A percentile compares a stretch with the other conserved stretches of the same genome.
These are phyloP conservation scores for Scaptomyza cyrtandrae DNA, from an alignment of 2,888 invertebrate species.

Conservation along the genomic window DNA sequence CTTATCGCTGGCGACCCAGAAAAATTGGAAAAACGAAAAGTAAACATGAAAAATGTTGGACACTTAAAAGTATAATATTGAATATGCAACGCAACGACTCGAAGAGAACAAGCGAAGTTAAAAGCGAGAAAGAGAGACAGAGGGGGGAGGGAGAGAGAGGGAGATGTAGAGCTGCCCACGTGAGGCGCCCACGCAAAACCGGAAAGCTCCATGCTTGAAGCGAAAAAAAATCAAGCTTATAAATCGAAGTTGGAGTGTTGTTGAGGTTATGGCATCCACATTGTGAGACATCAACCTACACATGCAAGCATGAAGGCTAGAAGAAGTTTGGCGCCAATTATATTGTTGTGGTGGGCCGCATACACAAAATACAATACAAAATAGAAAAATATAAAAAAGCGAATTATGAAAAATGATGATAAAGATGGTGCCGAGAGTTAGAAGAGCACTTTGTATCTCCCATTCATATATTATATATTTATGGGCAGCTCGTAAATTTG, in stretches of 20 bases:
- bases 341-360: slow-evolving; percentile 51
- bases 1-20: slow-evolving; percentile 65
- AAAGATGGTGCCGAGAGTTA: slow-evolving; percentile 22
- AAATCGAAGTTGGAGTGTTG: slow-evolving; percentile 11
- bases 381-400: slow-evolving; percentile 14
- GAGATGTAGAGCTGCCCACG: slow-evolving; percentile 35
- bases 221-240: slow-evolving; percentile 36
- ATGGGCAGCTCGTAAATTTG: slow-evolving; percentile 67
- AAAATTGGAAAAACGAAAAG: slow-evolving; percentile 32
- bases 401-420: slow-evolving; percentile 55
- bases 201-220: slow-evolving; percentile 49
- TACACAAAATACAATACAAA: slow-evolving; percentile 14
- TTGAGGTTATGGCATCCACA: slow-evolving; percentile 34
- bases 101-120: not conserved
- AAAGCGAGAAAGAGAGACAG: not conserved
- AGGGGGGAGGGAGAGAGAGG: not conserved
- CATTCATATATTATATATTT: slow-evolving; percentile 48
- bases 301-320: slow-evolving; percentile 19
- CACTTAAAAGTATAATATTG: slow-evolving; percentile 26
- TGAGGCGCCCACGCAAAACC: slow-evolving; percentile 52
- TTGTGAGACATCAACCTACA: slow-evolving; percentile 33
- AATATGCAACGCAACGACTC: slow-evolving; percentile 5
- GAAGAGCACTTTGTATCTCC: not conserved
- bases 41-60: slow-evolving; percentile 46
- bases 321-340: slow-evolving; percentile 61